Evolutionary conservation across 2,888 invertebrate species (phyloP), one percentile per base, ranked within the genome.

Genomic region (Melipona bicolor): DNA sequence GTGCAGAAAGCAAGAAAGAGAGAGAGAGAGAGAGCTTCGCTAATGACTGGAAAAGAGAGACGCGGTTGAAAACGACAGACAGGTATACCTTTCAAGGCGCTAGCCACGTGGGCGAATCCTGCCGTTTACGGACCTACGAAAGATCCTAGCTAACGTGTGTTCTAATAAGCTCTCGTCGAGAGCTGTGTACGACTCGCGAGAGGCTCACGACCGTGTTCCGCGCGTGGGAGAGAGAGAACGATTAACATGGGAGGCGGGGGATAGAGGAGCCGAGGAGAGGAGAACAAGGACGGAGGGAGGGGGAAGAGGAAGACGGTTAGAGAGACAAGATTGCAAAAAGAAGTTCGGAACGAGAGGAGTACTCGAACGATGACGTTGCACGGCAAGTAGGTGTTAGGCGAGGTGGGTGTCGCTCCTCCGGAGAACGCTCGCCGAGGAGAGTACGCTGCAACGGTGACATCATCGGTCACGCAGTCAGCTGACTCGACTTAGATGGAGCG

Each of bases 401-500:
- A 79, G 85, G 91, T 91, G 89, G 91, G 91, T 89, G 91, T 89
- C 83, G 76, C 84, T 85, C 72, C 87, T 86, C 86, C 49, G 69
- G 77, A 27, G 82, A 78, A 56, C 82, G 62, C 84, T 56, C 84
- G 72, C 74, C 68, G 83, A 74, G 83, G 80, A 82, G 84, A 83
- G 87, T 89, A 91, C 92, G 90, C 83, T 91, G 92, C 93, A 92
- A 91, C 89, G 89, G 92, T 94, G 93, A 94, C 94, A 93, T 94
- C 94, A 94, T 91, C 93, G 75, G 79, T 73, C 80, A 81, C 86
- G 80, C 82, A 91, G 92, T 92, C 93, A 94, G 93, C 93, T 94
- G 93, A 93, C 89, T 91, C 91, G 93, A 94, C 94, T 93, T 94
- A 94, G 93, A 94, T 94, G 93, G 94, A 93, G 94, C 92, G 94